Conservation (phyloP, 1,140 invertebrate genomes). For the Propsilocerus akamusi region DNA sequence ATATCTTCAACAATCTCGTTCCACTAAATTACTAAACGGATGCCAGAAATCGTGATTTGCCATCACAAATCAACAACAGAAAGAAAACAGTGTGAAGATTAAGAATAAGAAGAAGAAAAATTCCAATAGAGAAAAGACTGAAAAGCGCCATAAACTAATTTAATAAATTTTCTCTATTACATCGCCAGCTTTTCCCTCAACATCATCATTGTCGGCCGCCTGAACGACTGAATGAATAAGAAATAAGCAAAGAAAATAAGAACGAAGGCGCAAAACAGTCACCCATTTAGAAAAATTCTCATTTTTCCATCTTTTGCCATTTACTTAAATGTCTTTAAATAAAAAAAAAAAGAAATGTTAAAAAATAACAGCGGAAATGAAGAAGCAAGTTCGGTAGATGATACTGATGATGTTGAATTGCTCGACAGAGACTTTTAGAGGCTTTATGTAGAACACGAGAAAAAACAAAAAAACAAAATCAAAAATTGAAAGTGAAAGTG, state of each 20-base stretch:
- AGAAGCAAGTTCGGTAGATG: too few relatives aligned
- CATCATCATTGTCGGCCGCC: not conserved
- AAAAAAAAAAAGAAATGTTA: too few relatives aligned
- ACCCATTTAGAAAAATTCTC: not conserved
- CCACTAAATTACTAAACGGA: too few relatives aligned
- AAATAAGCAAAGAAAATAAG: too few relatives aligned
- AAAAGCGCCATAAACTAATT: conserved; percentile 3
- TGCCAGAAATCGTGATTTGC: too few relatives aligned
- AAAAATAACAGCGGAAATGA: too few relatives aligned
- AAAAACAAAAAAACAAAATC: too few relatives aligned
- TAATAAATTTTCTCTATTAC: not conserved
- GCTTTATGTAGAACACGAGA: too few relatives aligned
- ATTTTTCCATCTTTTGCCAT: not conserved
- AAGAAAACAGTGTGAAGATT: not conserved
- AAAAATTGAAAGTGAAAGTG: too few relatives aligned
- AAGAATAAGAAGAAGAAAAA: not conserved
- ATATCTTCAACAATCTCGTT: not conserved
- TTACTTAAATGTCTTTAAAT: not conserved
- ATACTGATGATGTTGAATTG: not conserved
- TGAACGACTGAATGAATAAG: too few relatives aligned
- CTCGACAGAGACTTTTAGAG: too few relatives aligned
- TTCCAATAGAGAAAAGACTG: not conserved
- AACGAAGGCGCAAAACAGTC: too few relatives aligned
- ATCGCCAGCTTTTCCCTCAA: not conserved
- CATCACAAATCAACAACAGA: not conserved